phyloP scores from a whole-genome alignment of 2,113 vertebrate genomes.

The Melospiza georgiana region DNA sequence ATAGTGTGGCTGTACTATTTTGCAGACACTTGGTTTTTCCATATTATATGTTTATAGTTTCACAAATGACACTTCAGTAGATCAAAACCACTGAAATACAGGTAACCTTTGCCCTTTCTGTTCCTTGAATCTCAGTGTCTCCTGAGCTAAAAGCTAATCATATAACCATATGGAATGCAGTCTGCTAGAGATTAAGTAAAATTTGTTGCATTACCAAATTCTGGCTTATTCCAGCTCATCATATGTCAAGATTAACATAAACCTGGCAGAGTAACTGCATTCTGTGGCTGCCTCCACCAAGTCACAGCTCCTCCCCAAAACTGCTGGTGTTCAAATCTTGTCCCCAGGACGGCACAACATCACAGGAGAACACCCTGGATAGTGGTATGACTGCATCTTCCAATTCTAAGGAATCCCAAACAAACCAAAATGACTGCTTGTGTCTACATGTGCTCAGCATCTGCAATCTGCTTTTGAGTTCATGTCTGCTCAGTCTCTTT shows the following conservation, averaged over 20 bases:
- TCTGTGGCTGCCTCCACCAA: slow-evolving; percentile 27
- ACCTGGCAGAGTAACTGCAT: slow-evolving; percentile 40
- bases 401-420: neutral
- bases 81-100: neutral
- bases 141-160: slow-evolving; percentile 23
- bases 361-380: neutral
- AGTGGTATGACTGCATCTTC: neutral
- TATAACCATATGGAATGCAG: slow-evolving; percentile 31
- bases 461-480: neutral
- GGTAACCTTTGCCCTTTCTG: neutral
- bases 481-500: slow-evolving; percentile 27
- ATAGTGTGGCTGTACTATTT: neutral
- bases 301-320: slow-evolving; percentile 16
- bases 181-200: slow-evolving; percentile 43
- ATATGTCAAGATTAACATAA: slow-evolving; percentile 58
- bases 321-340: neutral
- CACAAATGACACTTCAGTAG: neutral
- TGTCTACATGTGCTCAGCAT: slow-evolving; percentile 27
- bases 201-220: slow-evolving; percentile 32
- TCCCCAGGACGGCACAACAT: neutral
- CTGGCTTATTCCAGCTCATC: slow-evolving; percentile 49
- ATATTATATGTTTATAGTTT: neutral
- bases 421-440: neutral
- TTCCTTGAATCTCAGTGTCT: neutral
- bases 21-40: neutral